phyloP scores from a whole-genome alignment of 2,888 invertebrate genomes.

The Nephrotoma flavescens region DNA sequence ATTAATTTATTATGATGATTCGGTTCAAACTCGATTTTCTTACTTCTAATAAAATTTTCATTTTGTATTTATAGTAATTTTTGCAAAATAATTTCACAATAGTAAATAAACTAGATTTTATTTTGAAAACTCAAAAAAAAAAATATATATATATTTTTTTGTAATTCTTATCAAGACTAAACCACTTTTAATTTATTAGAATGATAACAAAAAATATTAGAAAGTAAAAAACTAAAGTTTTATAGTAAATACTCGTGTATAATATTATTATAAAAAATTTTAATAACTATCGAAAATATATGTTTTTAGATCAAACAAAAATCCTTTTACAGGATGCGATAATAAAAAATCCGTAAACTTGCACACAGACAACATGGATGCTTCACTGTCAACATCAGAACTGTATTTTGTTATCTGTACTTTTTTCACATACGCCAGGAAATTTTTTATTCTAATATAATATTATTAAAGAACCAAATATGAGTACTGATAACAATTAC shows the following conservation, averaged over 20 bases:
- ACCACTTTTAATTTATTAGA: not conserved
- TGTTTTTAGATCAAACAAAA: not conserved
- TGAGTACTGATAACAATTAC: not conserved
- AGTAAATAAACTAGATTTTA: not conserved
- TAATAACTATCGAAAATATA: not conserved
- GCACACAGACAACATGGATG: not conserved
- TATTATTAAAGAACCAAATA: not conserved
- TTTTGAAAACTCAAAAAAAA: not conserved
- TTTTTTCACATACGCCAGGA: not conserved
- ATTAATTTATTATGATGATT: not conserved
- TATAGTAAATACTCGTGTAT: not conserved
- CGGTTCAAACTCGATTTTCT: not conserved
- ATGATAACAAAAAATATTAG: not conserved
- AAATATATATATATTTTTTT: not conserved
- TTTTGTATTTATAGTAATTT: not conserved
- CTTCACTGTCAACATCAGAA: not conserved
- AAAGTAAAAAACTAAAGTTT: not conserved
- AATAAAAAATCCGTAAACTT: not conserved
- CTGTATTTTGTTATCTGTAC: not conserved
- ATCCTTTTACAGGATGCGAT: not conserved
- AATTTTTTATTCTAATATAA: not conserved
- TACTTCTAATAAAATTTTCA: constrained; percentile 1
- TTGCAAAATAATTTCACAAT: not conserved
- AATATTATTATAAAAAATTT: not conserved
- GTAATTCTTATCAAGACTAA: not conserved